Base-by-base conservation (phyloP, 2,888 invertebrate genomes). In the Trichopria drosophilae region DNA sequence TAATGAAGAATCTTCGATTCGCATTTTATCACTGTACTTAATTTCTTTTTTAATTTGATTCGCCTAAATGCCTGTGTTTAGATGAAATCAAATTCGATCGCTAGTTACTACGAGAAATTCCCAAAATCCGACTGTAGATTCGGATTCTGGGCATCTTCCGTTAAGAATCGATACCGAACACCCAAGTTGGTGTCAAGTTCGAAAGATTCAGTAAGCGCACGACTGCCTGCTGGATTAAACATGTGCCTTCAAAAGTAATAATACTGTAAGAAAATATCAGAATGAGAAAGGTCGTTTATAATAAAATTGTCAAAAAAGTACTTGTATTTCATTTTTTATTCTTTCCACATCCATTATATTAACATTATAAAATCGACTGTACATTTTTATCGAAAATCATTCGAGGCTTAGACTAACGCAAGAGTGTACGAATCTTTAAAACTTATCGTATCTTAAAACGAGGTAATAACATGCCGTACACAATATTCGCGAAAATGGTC, bases 161-260 rank as follows among this genome's bases (percentile, higher is more conserved):
- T 51, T 49, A 32, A 22, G 46, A 57, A 43, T 36, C 22, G 43
- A 49, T 51, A 45, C 53, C 47, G 49, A 49, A 54, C 45, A 46
- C 26, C 48, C 46, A 41, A 42, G 34, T 46, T 43, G 16, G 32
- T 32, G 42, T 43, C 28, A 50, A 43, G 39, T 39, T 49, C 49
- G 55, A n/a, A n/a, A n/a, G n/a, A n/a, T n/a, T n/a, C n/a, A n/a
- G n/a, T n/a, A n/a, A n/a, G n/a, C n/a, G n/a, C n/a, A n/a, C n/a
- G n/a, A n/a, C n/a, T n/a, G n/a, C n/a, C n/a, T n/a, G n/a, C n/a
- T n/a, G n/a, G n/a, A n/a, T 68, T 60, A 72, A 73, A 69, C 61
- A 72, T 71, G 74, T 74, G 74, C 73, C 73, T 75, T 75, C 67
- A 61, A 66, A 70, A 71, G 65, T 72, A 73, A 71, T 71, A 72